Base-by-base conservation (phyloP, 2,797 vertebrate species). In the Brotula barbata region DNA sequence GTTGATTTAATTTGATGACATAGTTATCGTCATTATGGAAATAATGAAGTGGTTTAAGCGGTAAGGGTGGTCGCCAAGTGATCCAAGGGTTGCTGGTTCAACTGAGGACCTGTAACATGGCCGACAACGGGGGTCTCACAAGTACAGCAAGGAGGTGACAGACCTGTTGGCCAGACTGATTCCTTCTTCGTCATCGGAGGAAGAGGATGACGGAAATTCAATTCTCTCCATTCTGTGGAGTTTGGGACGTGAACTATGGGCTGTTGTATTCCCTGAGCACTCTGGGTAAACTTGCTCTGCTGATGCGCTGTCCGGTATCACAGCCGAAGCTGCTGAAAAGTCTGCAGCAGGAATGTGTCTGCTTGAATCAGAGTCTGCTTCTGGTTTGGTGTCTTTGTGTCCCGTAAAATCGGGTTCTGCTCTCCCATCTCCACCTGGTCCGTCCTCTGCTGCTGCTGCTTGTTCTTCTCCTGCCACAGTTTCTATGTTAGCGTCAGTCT, bases 171-270 rank as follows among this genome's bases (percentile, higher is more conserved):
- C 86, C 84, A 84, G 75, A 84, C 90, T 92, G 23, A 37, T 40
- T 80, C 84, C 75, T 71, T 93, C 94, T 81, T 94, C 93, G 73
- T 91, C 92, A 54, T 93, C 95, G 23, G 93, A 95, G 31, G 40
- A 77, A 49, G 92, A 94, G 69, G 92, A 93, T 36, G 90, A 93
- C 20, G 90, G 93, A 73, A 92, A 84, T 57, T 91, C 90, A 81
- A 96, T 86, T 82, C 92, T 92, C 71, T 92, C 80, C 91, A 94
- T 93, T 88, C 93, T 92, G 85, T 86, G 90, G 80, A 97, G 93
- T 88, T 90, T 93, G 86, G 94, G 92, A 85, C 94, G 90, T 50
- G 82, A 73, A 13, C 92, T 91, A 83, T 93, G 93, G 83, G 93
- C 93, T 78, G 92, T 93, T 91, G 89, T 94, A 80, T 89, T 25